phyloP scores from a whole-genome alignment of 1,140 invertebrate genomes.

The Ridgeia piscesae region DNA sequence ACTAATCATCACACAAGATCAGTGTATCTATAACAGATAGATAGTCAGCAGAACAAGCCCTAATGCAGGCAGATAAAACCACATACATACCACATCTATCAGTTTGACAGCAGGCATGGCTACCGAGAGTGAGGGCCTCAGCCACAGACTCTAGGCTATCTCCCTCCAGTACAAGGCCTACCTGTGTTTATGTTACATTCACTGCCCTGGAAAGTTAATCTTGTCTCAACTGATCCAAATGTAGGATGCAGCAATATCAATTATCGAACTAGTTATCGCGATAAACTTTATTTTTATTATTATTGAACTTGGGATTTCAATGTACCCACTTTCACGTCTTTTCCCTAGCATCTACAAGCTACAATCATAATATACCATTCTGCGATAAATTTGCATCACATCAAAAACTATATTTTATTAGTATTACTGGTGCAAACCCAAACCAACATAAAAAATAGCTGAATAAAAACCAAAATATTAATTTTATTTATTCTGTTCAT shows the following conservation, averaged over 20 bases:
- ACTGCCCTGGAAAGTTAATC: too few species aligned
- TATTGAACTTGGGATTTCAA: neutral
- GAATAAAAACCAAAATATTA: too few species aligned
- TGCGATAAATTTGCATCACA: neutral
- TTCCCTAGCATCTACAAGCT: neutral
- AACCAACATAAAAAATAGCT: neutral
- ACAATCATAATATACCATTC: neutral
- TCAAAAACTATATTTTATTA: neutral
- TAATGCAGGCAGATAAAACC: neutral
- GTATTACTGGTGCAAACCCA: neutral
- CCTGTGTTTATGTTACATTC: neutral
- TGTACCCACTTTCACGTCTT: neutral
- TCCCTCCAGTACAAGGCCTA: neutral
- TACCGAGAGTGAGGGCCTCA: neutral
- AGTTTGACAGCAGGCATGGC: neutral
- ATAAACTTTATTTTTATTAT: neutral
- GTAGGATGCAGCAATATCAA: neutral
- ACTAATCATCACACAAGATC: neutral
- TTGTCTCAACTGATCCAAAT: neutral
- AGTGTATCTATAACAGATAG: neutral
- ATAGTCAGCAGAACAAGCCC: neutral
- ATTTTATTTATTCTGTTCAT: neutral
- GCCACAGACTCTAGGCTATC: neutral
- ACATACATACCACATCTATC: neutral
- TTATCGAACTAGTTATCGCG: neutral